Conservation (phyloP, 2,888 invertebrate genomes). For the Cistogaster globosa region DNA sequence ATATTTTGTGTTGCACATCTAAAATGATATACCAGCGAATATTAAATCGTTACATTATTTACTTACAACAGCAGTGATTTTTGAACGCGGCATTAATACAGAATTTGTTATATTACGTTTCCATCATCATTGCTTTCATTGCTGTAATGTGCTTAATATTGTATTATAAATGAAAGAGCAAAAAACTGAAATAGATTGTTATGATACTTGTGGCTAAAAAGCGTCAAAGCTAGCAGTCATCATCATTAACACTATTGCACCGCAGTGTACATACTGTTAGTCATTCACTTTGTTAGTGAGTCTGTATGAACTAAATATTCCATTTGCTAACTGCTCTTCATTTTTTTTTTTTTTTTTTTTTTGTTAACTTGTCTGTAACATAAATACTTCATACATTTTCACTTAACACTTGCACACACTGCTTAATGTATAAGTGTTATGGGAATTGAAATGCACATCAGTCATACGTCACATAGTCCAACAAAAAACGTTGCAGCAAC, state of each 20-base stretch:
- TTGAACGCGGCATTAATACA: neutral
- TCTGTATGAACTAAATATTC: constrained; percentile 16
- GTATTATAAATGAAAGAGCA: constrained; percentile 19
- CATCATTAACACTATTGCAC: constrained; percentile 18
- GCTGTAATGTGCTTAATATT: constrained; percentile 9
- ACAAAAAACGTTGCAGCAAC: constrained; percentile 22
- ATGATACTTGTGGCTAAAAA: constrained; percentile 48
- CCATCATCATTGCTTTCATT: constrained; percentile 12
- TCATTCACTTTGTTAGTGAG: constrained; percentile 4
- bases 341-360: neutral
- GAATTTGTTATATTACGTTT: constrained; percentile 7
- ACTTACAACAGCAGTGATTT: neutral
- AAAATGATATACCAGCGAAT: constrained; percentile 3
- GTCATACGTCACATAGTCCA: constrained; percentile 67
- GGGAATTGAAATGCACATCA: constrained; percentile 69
- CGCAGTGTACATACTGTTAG: neutral
- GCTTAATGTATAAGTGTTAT: constrained; percentile 34
- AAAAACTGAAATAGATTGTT: constrained; percentile 12
- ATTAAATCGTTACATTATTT: neutral
- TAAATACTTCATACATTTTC: constrained; percentile 22
- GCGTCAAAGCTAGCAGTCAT: constrained; percentile 55
- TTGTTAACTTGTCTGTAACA: constrained; percentile 52
- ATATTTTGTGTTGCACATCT: neutral
- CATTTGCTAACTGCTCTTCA: constrained; percentile 9
- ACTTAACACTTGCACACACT: constrained; percentile 7